phyloP scores from a whole-genome alignment of 2,888 invertebrate species.

The Chrysomela aeneicollis region DNA sequence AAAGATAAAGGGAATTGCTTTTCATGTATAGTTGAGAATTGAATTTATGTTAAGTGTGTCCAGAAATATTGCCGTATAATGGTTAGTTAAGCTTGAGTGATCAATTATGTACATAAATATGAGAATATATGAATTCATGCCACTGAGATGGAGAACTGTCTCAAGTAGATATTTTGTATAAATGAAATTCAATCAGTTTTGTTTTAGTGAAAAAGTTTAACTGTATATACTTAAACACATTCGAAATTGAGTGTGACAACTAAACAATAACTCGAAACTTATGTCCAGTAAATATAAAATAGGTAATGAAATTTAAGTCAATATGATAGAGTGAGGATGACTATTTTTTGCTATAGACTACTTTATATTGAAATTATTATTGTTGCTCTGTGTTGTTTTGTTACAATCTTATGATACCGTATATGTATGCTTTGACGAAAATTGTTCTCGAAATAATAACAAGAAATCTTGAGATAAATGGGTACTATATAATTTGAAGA shows the following conservation, averaged over 20 bases:
- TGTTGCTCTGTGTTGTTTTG: constrained; percentile 25
- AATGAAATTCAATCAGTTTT: constrained; percentile 5
- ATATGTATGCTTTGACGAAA: constrained; percentile 32
- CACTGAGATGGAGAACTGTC: constrained; percentile 17
- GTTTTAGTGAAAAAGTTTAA: constrained; percentile 17
- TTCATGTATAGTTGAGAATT: constrained; percentile 3
- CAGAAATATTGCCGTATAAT: not conserved
- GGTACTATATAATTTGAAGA: too few relatives aligned
- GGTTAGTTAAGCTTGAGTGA: not conserved
- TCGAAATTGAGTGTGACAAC: constrained; percentile 44
- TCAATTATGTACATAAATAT: not conserved
- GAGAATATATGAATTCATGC: not conserved
- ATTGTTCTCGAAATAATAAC: constrained; percentile 27
- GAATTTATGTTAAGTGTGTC: not conserved
- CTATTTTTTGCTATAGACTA: constrained; percentile 45
- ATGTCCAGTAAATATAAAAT: constrained; percentile 41
- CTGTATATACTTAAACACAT: constrained; percentile 40
- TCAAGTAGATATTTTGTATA: constrained; percentile 32
- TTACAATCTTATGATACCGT: constrained; percentile 33
- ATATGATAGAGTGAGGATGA: constrained; percentile 33
- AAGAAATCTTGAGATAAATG: too few relatives aligned
- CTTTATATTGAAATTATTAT: constrained; percentile 30
- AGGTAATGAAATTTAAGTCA: constrained; percentile 37
- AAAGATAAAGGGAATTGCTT: constrained; percentile 37
- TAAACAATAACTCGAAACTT: constrained; percentile 46